Percentiles rank a stretch among this genome's conserved stretches.
Evolutionary conservation across 2,797 vertebrate species (phyloP).

Genomic region (Sebastolobus altivelis): DNA sequence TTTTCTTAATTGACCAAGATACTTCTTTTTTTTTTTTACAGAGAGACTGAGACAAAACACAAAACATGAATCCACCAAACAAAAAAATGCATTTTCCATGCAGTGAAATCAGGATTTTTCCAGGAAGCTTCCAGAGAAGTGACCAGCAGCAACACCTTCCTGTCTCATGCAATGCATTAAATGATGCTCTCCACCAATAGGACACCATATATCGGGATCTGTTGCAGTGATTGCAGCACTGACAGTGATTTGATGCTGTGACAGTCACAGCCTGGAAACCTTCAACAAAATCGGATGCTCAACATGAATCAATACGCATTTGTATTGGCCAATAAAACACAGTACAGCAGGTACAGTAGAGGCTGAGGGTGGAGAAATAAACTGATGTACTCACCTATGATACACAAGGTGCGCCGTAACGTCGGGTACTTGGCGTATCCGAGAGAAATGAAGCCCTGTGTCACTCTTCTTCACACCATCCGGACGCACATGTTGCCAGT

Average conservation of each 20-base stretch:
- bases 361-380: not conserved
- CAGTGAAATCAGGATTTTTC: not conserved
- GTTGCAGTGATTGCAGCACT: slow-evolving; percentile 40
- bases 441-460: slow-evolving; percentile 61
- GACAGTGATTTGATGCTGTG: slow-evolving; percentile 36
- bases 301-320: slow-evolving; percentile 20
- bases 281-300: slow-evolving; percentile 4
- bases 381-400: slow-evolving; percentile 71
- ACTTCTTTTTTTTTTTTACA: not conserved
- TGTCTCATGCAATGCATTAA: not conserved
- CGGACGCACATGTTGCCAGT: slow-evolving; percentile 78
- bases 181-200: not conserved
- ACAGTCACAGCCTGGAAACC: slow-evolving; percentile 20
- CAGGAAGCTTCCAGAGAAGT: slow-evolving; percentile 1
- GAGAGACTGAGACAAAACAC: not conserved
- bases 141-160: slow-evolving; percentile 24
- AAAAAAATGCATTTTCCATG: not conserved
- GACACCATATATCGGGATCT: not conserved
- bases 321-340: slow-evolving; percentile 5
- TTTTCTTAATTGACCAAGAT: slow-evolving; percentile 5
- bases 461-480: slow-evolving; percentile 72
- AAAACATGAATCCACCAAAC: not conserved
- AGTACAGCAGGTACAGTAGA: not conserved
- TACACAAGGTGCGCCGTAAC: slow-evolving; percentile 70
- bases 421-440: slow-evolving; percentile 76